Conservation (phyloP, 1,140 invertebrate genomes). For the Pseudachorutes palmiensis region DNA sequence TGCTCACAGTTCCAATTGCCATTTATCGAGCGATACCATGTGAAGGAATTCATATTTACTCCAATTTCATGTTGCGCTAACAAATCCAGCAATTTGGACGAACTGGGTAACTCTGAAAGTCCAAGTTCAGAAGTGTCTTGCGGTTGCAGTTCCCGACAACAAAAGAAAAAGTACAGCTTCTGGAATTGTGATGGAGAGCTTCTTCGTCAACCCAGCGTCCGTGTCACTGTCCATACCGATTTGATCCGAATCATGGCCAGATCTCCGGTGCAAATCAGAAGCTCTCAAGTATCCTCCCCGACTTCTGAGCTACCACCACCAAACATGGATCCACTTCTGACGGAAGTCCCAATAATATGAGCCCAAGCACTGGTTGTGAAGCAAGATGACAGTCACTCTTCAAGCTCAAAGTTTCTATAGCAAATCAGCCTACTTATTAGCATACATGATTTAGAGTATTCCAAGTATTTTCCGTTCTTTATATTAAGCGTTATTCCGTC, state of each 20-base stretch:
- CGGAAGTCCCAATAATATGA: not conserved
- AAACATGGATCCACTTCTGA: not conserved
- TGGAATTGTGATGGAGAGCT: slow-evolving; percentile 86
- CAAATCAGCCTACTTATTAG: too few relatives aligned
- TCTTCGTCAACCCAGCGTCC: slow-evolving; percentile 42
- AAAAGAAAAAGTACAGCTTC: slow-evolving; percentile 46
- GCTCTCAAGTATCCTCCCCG: not conserved
- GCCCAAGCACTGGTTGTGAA: too few relatives aligned
- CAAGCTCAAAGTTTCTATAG: too few relatives aligned
- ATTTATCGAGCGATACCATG: slow-evolving; percentile 68
- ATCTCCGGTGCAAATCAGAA: not conserved
- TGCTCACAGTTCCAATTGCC: slow-evolving; percentile 58
- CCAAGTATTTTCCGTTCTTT: too few relatives aligned
- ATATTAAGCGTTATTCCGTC: too few relatives aligned
- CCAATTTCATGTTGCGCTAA: slow-evolving; percentile 43
- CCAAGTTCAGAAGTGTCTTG: slow-evolving; percentile 22
- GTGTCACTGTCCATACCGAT: slow-evolving; percentile 33
- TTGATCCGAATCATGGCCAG: slow-evolving; percentile 31
- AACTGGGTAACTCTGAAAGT: slow-evolving; percentile 40
- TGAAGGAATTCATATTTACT: slow-evolving; percentile 63
- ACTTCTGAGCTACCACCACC: not conserved
- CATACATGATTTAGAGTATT: too few relatives aligned
- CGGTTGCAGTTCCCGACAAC: slow-evolving; percentile 36
- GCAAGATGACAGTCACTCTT: too few relatives aligned
- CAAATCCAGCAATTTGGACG: slow-evolving; percentile 39